phyloP scores from a whole-genome alignment of 2,113 vertebrate genomes.

The Stomatorhinus ivindoensis region DNA sequence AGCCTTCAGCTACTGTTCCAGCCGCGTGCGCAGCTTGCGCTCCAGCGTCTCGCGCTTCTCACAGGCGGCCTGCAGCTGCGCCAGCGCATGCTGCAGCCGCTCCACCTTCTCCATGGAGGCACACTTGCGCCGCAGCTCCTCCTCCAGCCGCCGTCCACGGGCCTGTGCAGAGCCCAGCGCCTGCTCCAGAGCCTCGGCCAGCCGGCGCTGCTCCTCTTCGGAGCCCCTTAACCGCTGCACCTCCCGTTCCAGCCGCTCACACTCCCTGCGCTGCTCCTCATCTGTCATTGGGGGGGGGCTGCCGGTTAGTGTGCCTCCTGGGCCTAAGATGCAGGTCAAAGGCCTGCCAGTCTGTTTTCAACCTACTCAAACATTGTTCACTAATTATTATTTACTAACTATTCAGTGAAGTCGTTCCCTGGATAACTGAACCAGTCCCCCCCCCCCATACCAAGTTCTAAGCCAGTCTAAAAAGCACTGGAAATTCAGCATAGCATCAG shows the following conservation, averaged over 20 bases:
- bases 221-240: slow-evolving; percentile 66
- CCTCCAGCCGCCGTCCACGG: slow-evolving; percentile 74
- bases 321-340: background rate
- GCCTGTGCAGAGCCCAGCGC: slow-evolving; percentile 73
- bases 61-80: slow-evolving; percentile 89
- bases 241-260: slow-evolving; percentile 78
- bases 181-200: slow-evolving; percentile 79
- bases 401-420: background rate
- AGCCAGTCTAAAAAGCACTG: background rate
- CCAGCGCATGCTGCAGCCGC: slow-evolving; percentile 80
- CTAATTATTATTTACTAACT: background rate
- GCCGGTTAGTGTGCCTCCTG: background rate
- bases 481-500: background rate
- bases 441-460: background rate
- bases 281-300: slow-evolving; percentile 49
- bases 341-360: background rate
- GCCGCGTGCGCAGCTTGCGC: slow-evolving; percentile 76
- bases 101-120: slow-evolving; percentile 95
- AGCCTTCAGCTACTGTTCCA: slow-evolving; percentile 93
- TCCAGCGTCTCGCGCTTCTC: slow-evolving; percentile 90
- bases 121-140: slow-evolving; percentile 81
- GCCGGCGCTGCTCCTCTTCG: slow-evolving; percentile 79
- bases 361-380: background rate
- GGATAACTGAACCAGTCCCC: background rate
- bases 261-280: slow-evolving; percentile 81